Base-by-base conservation (phyloP, 1,140 invertebrate genomes). In the Nasonia vitripennis region DNA sequence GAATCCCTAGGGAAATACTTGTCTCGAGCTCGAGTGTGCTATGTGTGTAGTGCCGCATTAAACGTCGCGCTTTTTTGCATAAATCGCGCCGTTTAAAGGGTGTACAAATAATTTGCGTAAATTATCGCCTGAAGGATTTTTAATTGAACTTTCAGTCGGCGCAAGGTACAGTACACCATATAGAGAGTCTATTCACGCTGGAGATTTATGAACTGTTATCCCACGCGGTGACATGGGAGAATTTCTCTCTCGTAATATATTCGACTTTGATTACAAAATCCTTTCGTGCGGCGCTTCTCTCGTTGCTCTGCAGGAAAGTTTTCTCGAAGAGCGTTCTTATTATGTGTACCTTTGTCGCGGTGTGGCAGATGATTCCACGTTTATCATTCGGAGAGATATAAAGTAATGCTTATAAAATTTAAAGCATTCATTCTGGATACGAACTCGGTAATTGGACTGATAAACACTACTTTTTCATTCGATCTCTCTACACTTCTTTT, bases 121-220 rank as follows among this genome's bases (percentile, higher is more conserved):
- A 75, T 85, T 78, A 80, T 17, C 48, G 45, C 34, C 14, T 27
- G 77, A 84, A 79, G 11, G 84, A 75, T 85, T 81, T 80, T 85
- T 81, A 85, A 85, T 85, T 85, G 71, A 85, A 81, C 84, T 67
- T 74, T 75, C 78, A 55, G 75, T 51, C 75, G 67, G 27, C 34
- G 70, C 17, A 34, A 20, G 2, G 27, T 31, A 27, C 23, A 71
- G 23, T 31, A 9, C 23, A 4, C 27, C 27, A 27, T 6, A 12
- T 14, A 27, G 70, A 11, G 11, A 71, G 23, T 71, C 6, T 45
- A n/a, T 62, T 62, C 20, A 62, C 5, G 55, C 55, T 0, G 20
- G 55, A 62, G 70, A 71, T 71, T 71, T 71, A 71, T 71, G 9
- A 34, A 71, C 70, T 27, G 70, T 34, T 27, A 71, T 27, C 23